Percentiles rank a stretch among this genome's conserved stretches.
phyloP scores from a whole-genome alignment of 2,113 vertebrate species.

The Chaetorhynchus papuensis region DNA sequence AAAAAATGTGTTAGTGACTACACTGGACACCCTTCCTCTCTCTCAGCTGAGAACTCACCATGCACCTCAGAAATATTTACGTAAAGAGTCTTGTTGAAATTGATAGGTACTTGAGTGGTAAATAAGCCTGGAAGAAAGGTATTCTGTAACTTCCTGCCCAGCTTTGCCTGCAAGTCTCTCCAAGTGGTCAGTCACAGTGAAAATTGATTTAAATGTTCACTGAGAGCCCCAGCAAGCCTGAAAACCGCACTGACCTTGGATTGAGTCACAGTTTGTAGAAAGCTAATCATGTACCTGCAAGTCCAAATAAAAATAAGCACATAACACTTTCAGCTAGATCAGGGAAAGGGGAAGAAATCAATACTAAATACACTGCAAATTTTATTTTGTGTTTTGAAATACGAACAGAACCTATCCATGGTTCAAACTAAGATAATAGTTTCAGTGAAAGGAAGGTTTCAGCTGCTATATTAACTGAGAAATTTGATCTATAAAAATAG shows the following conservation, averaged over 20 bases:
- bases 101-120: background rate
- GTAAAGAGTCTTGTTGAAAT: background rate
- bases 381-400: slow-evolving; percentile 26
- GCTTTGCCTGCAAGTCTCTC: background rate
- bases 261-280: background rate
- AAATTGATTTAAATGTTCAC: background rate
- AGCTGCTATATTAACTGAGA: background rate
- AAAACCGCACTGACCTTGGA: slow-evolving; percentile 11
- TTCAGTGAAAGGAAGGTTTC: background rate
- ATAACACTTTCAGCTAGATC: background rate
- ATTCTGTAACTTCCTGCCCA: background rate
- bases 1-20: background rate
- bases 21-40: background rate
- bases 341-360: slow-evolving; percentile 8
- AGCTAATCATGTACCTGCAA: slow-evolving; percentile 23
- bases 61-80: background rate
- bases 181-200: background rate
- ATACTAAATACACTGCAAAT: slow-evolving; percentile 45
- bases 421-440: background rate
- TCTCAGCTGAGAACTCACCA: background rate
- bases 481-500: background rate
- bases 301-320: slow-evolving; percentile 42
- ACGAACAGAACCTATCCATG: background rate
- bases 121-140: background rate
- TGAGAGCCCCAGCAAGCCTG: background rate